These are phyloP conservation scores for Lapara coniferarum DNA, from an alignment of 2,888 invertebrate species.

Conservation along the genomic window DNA sequence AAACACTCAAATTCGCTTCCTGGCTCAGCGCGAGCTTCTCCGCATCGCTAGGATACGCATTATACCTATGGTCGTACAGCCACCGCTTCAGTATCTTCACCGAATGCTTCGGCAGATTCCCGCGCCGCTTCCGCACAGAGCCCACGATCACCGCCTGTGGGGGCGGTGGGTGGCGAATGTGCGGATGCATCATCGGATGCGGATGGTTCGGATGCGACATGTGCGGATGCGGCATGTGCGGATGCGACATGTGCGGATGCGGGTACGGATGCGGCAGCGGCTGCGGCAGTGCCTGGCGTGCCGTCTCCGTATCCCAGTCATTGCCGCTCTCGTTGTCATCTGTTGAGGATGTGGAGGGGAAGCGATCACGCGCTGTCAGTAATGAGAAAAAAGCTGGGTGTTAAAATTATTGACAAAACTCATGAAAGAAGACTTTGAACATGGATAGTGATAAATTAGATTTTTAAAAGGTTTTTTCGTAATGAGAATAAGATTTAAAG, in stretches of 20 bases:
- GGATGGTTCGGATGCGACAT: slow-evolving; percentile 78
- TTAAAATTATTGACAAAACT: not conserved
- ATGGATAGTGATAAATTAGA: no score
- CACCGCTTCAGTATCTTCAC: slow-evolving; percentile 96
- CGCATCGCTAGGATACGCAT: slow-evolving; percentile 96
- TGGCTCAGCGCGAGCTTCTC: slow-evolving; percentile 94
- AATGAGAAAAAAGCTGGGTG: not conserved
- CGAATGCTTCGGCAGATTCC: slow-evolving; percentile 96
- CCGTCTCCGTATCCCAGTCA: slow-evolving; percentile 75
- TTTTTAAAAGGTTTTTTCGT: no score
- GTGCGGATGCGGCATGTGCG: slow-evolving; percentile 67
- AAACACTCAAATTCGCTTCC: slow-evolving; percentile 92
- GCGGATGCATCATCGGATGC: slow-evolving; percentile 52
- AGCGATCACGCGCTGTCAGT: slow-evolving; percentile 85
- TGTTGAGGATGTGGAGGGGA: slow-evolving; percentile 86
- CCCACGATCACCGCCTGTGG: slow-evolving; percentile 59
- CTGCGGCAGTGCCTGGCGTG: slow-evolving; percentile 42
- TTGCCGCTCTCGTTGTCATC: slow-evolving; percentile 86
- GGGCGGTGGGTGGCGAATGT: slow-evolving; percentile 39
- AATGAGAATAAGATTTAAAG: no score
- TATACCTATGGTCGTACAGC: slow-evolving; percentile 97
- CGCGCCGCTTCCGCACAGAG: slow-evolving; percentile 91
- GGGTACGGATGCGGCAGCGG: slow-evolving; percentile 41
- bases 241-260: slow-evolving; percentile 57
- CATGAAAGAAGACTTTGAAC: no score